phyloP scores from a whole-genome alignment of 2,888 invertebrate genomes.

The Serrognathus titanus region DNA sequence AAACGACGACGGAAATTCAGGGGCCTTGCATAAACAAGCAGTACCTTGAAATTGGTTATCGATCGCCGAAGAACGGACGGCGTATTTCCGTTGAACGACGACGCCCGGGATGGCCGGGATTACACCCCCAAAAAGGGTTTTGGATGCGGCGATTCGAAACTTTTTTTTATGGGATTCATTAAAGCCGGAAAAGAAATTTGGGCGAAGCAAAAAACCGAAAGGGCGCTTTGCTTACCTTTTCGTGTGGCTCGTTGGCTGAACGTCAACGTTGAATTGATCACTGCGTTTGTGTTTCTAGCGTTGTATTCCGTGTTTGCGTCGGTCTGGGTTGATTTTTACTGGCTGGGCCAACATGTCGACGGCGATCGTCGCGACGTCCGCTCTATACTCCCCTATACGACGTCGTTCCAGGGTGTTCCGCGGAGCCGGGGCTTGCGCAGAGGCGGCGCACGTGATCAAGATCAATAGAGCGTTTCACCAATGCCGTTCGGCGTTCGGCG shows the following conservation, averaged over 20 bases:
- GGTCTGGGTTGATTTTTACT: constrained; percentile 1
- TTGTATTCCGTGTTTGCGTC: background rate
- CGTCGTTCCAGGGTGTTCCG: constrained; percentile 13
- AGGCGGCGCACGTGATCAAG: constrained; percentile 27
- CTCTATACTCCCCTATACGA: constrained; percentile 3
- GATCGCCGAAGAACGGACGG: background rate
- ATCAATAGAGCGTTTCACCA: constrained; percentile 32
- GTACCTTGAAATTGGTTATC: constrained; percentile 10
- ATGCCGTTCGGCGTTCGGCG: constrained; percentile 23
- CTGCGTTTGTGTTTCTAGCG: background rate
- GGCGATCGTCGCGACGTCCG: constrained; percentile 4
- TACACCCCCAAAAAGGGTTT: too few relatives aligned
- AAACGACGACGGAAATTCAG: too few relatives aligned
- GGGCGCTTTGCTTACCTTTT: too few relatives aligned
- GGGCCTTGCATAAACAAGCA: background rate
- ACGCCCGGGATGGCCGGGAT: background rate
- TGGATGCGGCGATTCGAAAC: too few relatives aligned
- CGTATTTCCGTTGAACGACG: background rate
- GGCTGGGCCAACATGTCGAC: constrained; percentile 7
- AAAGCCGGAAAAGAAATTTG: too few relatives aligned
- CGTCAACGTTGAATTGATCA: background rate
- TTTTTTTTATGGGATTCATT: too few relatives aligned
- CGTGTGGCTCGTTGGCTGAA: background rate
- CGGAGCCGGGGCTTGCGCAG: constrained; percentile 22
- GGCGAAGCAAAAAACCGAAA: too few relatives aligned